Evolutionary conservation across 2,113 vertebrate species (phyloP).

Genomic region (Misgurnus anguillicaudatus): DNA sequence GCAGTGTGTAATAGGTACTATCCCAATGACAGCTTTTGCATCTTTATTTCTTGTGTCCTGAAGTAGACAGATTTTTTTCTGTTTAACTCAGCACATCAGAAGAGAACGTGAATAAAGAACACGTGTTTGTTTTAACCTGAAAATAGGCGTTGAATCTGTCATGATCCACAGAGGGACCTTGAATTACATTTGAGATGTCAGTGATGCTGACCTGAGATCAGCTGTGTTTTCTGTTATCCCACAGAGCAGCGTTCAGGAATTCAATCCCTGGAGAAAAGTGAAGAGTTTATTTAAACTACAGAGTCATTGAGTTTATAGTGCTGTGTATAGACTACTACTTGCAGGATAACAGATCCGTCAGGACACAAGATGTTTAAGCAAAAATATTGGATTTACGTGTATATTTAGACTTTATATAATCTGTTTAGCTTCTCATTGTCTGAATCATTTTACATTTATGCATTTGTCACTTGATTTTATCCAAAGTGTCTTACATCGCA

Average conservation of each 20-base stretch:
- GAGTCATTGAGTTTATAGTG: constrained; percentile 34
- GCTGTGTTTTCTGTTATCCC: constrained; percentile 39
- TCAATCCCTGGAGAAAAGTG: constrained; percentile 57
- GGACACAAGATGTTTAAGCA: background rate
- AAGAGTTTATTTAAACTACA: constrained; percentile 34
- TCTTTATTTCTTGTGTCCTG: too few relatives aligned
- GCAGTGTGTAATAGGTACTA: too few relatives aligned
- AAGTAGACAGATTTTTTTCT: too few relatives aligned
- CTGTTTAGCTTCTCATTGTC: too few relatives aligned
- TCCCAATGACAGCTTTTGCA: too few relatives aligned
- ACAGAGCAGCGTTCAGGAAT: constrained; percentile 49
- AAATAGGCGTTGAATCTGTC: background rate
- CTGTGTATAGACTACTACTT: background rate
- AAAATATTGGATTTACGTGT: too few relatives aligned
- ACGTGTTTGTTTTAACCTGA: background rate
- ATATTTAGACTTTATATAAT: too few relatives aligned
- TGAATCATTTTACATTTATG: too few relatives aligned
- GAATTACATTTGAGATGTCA: constrained; percentile 5
- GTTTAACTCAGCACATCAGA: background rate
- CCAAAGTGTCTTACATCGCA: too few relatives aligned
- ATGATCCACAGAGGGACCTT: background rate
- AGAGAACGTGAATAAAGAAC: background rate
- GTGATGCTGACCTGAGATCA: background rate
- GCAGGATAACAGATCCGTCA: background rate
- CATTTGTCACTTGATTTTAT: too few relatives aligned